These are phyloP conservation scores for Holothuria scabra DNA, from an alignment of 53 echinoderm and acorn worm species.

Conservation along the genomic window DNA sequence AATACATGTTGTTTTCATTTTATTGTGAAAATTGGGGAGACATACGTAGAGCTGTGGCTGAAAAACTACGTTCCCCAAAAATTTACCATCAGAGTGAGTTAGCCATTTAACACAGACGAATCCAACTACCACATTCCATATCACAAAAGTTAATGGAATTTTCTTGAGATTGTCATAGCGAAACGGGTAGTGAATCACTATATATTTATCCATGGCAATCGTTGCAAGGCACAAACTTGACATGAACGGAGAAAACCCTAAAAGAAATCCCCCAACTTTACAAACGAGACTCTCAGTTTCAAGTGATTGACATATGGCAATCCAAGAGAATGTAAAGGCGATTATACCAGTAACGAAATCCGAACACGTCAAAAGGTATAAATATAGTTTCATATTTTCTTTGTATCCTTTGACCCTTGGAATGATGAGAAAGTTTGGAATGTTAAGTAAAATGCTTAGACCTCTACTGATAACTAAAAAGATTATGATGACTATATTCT, in stretches of 20 bases:
- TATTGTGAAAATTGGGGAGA: not conserved
- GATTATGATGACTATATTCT: no score
- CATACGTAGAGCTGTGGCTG: not conserved
- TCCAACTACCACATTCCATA: not conserved
- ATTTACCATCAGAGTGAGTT: not conserved
- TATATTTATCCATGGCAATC: constrained; percentile 19
- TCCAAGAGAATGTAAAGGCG: no score
- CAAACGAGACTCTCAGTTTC: not conserved
- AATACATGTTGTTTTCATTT: not conserved
- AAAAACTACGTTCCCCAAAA: constrained; percentile 5
- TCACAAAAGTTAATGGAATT: not conserved
- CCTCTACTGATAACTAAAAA: no score
- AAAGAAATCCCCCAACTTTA: not conserved
- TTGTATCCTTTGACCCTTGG: no score
- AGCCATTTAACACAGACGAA: not conserved
- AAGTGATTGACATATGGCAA: no score
- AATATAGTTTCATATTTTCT: no score
- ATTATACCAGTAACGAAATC: no score
- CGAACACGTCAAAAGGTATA: no score
- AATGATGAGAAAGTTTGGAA: no score
- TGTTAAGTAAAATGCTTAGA: no score
- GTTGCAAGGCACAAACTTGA: not conserved
- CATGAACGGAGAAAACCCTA: not conserved
- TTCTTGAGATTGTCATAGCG: not conserved
- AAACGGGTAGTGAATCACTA: constrained; percentile 5